Percentiles rank a stretch among this genome's conserved stretches.
phyloP scores from a whole-genome alignment of 2,113 vertebrate species.

The Uropsilus gracilis region DNA sequence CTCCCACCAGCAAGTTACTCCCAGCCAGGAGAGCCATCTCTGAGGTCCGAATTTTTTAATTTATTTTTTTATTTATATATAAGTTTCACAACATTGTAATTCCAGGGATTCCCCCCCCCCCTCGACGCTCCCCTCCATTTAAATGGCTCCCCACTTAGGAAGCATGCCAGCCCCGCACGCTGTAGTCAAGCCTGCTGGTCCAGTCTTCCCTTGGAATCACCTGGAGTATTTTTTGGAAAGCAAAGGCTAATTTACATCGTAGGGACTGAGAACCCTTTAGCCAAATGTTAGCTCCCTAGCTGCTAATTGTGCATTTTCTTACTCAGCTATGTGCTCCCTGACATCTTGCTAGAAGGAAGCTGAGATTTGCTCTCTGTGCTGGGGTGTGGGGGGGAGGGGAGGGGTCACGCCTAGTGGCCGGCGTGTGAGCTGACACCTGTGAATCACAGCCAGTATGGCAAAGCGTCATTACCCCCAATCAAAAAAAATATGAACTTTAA shows the following conservation, averaged over 20 bases:
- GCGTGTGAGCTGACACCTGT: no score
- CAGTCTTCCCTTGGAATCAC: neutral
- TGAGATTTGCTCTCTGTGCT: conserved; percentile 32
- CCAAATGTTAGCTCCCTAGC: neutral
- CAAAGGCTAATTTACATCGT: neutral
- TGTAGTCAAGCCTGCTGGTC: neutral
- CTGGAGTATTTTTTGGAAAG: neutral
- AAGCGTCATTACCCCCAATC: no score
- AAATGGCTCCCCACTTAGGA: neutral
- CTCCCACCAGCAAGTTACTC: neutral
- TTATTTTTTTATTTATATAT: no score
- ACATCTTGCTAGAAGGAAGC: neutral
- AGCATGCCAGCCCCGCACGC: neutral
- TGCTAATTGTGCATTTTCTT: neutral
- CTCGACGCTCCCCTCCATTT: no score
- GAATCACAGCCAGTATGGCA: no score
- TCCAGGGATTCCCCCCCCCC: no score
- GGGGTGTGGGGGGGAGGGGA: neutral
- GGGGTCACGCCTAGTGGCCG: neutral
- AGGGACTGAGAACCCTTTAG: conserved; percentile 15
- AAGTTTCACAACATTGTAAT: no score
- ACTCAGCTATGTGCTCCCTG: neutral
- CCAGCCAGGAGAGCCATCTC: neutral
- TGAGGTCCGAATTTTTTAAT: neutral
- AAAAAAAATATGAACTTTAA: no score